Evolutionary conservation across 1,140 invertebrate species (phyloP), one percentile per base, ranked within the genome.

Genomic region (Lordiphosa stackelbergi): DNA sequence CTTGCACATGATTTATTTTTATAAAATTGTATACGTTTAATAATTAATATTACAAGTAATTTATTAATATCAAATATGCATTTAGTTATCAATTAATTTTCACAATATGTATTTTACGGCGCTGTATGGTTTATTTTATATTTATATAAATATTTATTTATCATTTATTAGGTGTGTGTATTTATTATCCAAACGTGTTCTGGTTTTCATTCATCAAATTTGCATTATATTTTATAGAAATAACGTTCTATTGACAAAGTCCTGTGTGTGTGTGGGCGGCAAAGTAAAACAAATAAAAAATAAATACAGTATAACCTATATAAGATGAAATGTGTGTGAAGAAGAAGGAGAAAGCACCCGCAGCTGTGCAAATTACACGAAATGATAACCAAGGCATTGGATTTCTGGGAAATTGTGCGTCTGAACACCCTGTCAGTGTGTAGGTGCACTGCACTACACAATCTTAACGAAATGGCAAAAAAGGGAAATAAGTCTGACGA

Each of bases 21-120:
- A 83, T 83, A 83, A 83, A 83, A 83, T 83, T 83, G 77, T 83
- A 83, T 83, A 83, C 69, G 69, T 83, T 83, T 83, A 64, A 77
- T 83, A 71, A 83, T 72, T 81, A 81, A 83, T 81, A 77, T 81
- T 81, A 81, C 72, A 81, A 81, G 63, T 79, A 78, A 74, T 74
- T 81, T 64, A 69, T 81, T 83, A 84, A 83, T 81, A 83, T 83
- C 77, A 83, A 83, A 81, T 81, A 83, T 83, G 77, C 75, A 74
- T 68, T 81, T 83, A 81, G 77, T 81, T 83, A 84, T 73, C 58
- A 69, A 73, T 84, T 77, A 69, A 70, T 69, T 31, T 83, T 83
- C 77, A 83, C 77, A 83, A 69, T 81, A 75, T 83, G 63, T 81
- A 75, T 59, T 64, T 79, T 63, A 73, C 77, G 72, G 77, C 72